Percentiles rank a stretch among this genome's conserved stretches.
phyloP scores from a whole-genome alignment of 2,888 invertebrate genomes.

The Drosophila colorata region DNA sequence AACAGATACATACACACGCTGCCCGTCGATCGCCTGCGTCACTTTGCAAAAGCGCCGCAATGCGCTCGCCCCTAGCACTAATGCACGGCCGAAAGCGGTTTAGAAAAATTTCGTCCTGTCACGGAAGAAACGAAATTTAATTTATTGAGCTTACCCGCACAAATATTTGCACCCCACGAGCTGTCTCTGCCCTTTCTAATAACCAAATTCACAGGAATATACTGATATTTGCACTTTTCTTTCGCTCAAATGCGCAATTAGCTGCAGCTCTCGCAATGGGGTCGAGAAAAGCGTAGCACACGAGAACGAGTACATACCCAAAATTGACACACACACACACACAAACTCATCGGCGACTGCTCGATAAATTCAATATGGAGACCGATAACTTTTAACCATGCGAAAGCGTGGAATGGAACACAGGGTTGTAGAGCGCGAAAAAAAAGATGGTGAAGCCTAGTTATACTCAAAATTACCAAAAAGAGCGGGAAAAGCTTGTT shows the following conservation, averaged over 20 bases:
- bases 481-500: neutral
- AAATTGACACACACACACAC: constrained; percentile 18
- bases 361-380: constrained; percentile 59
- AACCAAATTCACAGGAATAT: neutral
- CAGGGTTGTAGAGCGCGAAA: constrained; percentile 53
- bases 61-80: neutral
- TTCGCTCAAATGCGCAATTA: constrained; percentile 32
- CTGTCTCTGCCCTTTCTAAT: neutral
- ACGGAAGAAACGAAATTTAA: neutral
- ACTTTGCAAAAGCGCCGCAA: constrained; percentile 26
- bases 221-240: constrained; percentile 20
- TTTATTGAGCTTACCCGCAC: constrained; percentile 27
- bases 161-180: neutral
- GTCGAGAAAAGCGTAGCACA: constrained; percentile 38
- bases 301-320: constrained; percentile 32
- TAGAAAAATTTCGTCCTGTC: constrained; percentile 35
- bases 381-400: constrained; percentile 48
- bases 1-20: constrained; percentile 59
- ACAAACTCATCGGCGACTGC: constrained; percentile 31
- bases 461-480: constrained; percentile 29
- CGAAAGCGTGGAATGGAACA: constrained; percentile 58
- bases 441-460: constrained; percentile 27
- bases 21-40: constrained; percentile 61
- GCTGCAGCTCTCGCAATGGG: constrained; percentile 31
- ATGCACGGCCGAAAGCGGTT: constrained; percentile 1